Conservation (phyloP, 37 sponge, comb jelly and placozoan genomes). For the Dysidea cf. avara region DNA sequence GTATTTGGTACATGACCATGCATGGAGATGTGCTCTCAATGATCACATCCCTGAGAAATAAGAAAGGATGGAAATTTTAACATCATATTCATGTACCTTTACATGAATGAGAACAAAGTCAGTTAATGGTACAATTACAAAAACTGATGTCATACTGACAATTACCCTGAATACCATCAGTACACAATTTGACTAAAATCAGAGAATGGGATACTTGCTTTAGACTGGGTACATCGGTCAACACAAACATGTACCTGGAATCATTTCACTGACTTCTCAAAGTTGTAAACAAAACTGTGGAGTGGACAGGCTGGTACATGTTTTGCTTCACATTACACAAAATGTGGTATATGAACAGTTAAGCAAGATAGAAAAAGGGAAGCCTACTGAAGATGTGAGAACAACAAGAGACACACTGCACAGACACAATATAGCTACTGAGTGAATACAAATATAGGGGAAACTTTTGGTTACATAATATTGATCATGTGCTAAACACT, state of each 20-base stretch:
- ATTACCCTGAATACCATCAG: too few species aligned
- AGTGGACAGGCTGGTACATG: constrained; percentile 27
- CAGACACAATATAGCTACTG: too few species aligned
- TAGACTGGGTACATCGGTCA: constrained; percentile 29
- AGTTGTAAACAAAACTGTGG: constrained; percentile 39
- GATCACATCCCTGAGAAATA: neutral
- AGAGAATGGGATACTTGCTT: constrained; percentile 58
- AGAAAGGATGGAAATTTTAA: constrained; percentile 24
- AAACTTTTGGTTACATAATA: too few species aligned
- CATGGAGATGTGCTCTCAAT: constrained; percentile 42
- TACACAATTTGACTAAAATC: too few species aligned
- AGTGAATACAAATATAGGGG: too few species aligned
- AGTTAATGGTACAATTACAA: constrained; percentile 27
- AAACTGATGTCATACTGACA: neutral
- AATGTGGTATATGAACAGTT: constrained; percentile 59
- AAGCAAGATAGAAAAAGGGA: constrained; percentile 52
- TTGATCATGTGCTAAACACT: too few species aligned
- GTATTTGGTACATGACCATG: constrained; percentile 61
- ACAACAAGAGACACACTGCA: too few species aligned
- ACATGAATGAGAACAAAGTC: constrained; percentile 11
- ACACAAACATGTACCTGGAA: constrained; percentile 68
- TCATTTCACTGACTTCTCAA: constrained; percentile 63
- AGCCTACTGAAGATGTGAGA: constrained; percentile 11
- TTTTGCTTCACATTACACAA: constrained; percentile 36
- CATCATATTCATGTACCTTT: constrained; percentile 22